Conservation (phyloP, 2,797 vertebrate genomes). For the Rhinatrema bivittatum region DNA sequence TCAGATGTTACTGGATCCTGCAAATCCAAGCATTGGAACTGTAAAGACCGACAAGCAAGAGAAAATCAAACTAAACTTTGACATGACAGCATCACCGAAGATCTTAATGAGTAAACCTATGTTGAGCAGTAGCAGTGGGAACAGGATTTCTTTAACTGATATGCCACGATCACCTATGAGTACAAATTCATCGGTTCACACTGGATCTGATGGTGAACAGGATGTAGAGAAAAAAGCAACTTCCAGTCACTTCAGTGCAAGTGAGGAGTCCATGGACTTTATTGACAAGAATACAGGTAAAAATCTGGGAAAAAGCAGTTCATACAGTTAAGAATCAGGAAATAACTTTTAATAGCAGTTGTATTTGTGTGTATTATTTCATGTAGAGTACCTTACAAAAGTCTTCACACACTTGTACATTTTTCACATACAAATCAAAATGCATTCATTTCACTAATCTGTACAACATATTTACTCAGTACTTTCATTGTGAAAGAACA, state of each 20-base stretch:
- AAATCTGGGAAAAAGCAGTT: not conserved
- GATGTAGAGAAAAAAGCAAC: slow-evolving; percentile 82
- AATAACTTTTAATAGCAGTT: no score
- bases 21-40: slow-evolving; percentile 79
- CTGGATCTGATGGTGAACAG: slow-evolving; percentile 89
- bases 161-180: slow-evolving; percentile 97
- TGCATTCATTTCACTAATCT: no score
- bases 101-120: slow-evolving; percentile 83
- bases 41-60: slow-evolving; percentile 87
- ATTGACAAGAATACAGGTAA: slow-evolving; percentile 75
- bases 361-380: no score
- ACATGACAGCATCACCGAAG: slow-evolving; percentile 93
- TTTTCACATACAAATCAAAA: no score
- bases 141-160: slow-evolving; percentile 83
- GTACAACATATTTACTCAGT: no score
- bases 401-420: no score
- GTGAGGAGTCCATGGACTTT: slow-evolving; percentile 95
- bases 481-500: no score
- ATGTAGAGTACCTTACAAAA: no score
- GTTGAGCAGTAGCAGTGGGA: slow-evolving; percentile 68
- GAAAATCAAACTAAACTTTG: slow-evolving; percentile 92
- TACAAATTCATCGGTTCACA: slow-evolving; percentile 94
- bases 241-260: slow-evolving; percentile 86
- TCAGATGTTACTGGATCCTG: slow-evolving; percentile 90
- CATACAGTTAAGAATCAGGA: no score